Evolutionary conservation across 2,113 vertebrate genomes (phyloP), one percentile per base, ranked within the genome.

Genomic region (Lethenteron camtschaticum): DNA sequence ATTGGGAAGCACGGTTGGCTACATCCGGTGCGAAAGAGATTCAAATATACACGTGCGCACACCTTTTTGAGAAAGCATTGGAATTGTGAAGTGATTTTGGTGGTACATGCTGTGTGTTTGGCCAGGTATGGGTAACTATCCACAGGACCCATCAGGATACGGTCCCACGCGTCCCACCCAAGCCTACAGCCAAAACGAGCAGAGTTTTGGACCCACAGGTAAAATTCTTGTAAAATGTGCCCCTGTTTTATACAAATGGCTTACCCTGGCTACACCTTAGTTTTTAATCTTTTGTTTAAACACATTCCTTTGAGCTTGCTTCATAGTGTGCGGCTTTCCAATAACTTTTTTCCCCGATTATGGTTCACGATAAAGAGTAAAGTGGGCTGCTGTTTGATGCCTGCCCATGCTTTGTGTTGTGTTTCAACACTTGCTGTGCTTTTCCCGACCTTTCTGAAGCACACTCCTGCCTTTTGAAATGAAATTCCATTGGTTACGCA

Each of bases 161-260:
- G 81, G 81, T 82, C 83, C 83, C 80, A 76, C 82, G 79, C 84
- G 85, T 85, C 85, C 85, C 83, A 81, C 84, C 83, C 85, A 78
- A 81, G 85, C 76, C 86, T 84, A 81, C 83, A 84, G 82, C 86
- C 86, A 85, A 86, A 86, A 87, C 84, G 86, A 84, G 82, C 85
- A 85, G 84, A 82, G 85, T 85, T 82, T 79, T 87, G 81, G 81
- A 78, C 66, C 66, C 68, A 78, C 84, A 81, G 85, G 85, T 85
- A 84, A 84, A 79, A 72, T 76, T 78, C 80, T 82, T 81, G 77
- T 79, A 79, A 76, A 78, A 77, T 63, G 74, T 73, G 77, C 77
- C 73, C 78, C 75, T 77, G 78, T 74, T 74, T 76, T 78, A 79
- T 73, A 71, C 75, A 78, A 74, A 76, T 71, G 9, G 72, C 72